Evolutionary conservation across 92 coral and sea anemone species (phyloP), one percentile per base, ranked within the genome.

Genomic region (Epizoanthus stellaris): DNA sequence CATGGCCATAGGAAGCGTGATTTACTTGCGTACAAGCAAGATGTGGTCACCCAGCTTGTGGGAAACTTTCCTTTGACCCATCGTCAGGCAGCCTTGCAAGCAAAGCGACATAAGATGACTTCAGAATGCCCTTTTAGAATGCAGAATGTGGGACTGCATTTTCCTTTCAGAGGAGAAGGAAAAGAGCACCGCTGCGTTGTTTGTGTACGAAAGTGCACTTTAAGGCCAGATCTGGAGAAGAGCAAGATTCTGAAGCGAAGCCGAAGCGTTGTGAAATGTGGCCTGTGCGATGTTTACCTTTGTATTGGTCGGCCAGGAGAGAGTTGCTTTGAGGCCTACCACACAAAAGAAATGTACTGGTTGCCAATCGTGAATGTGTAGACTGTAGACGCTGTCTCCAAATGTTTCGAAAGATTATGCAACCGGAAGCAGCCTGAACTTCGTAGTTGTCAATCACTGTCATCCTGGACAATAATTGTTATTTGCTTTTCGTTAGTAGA

Each of bases 71-170:
- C 70, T 12, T 14, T 8, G 45, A 21, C 30, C 21, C 64, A 80
- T 34, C 64, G 62, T 4, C 66, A 61, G 11, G 21, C 80, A 49
- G 39, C 80, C 19, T 0, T 38, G 30, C 17, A 74, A 23, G 43
- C 34, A 53, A 20, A 57, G 43, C 64, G 45, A 62, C 45, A 20
- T 4, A 69, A 69, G 12, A 10, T 49, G 3, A 69, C 5, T 40
- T 3, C 74, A 3, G 74, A 69, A 5, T 36, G 54, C 53, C 54
- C 20, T 5, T n/a, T 36, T n/a, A 69, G 74, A 20, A 40, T 69
- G 74, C 74, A 69, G 36, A 42, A 69, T 69, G 74, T 69, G 36
- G 75, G 56, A 9, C 52, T 70, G 20, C 75, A 70, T 39, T n/a
- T 70, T 70, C 75, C 56, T 70, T 52, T 70, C 54, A 52, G 36